Percentiles rank a stretch among this genome's conserved stretches.
These are phyloP conservation scores for Masnerella sp. DNA, from an alignment of 2,888 invertebrate species.

Conservation along the genomic window DNA sequence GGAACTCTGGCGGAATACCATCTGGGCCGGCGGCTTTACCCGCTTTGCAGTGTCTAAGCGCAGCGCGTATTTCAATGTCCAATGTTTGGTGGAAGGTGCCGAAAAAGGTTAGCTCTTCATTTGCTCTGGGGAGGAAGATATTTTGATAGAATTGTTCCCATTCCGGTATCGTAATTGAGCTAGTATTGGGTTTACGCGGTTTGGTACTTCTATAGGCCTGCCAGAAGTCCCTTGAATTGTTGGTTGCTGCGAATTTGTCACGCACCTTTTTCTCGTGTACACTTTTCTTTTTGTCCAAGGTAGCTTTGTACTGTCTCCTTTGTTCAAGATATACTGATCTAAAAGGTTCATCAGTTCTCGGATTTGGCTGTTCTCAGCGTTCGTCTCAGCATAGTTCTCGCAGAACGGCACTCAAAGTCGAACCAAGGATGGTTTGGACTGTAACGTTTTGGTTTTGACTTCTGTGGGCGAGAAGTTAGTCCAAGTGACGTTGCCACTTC, in stretches of 20 bases:
- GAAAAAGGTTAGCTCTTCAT: neutral
- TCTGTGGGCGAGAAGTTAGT: neutral
- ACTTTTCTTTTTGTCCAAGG: neutral
- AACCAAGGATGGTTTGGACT: neutral
- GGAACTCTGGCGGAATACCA: neutral
- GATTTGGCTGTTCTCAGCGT: neutral
- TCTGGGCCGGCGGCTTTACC: constrained; percentile 4
- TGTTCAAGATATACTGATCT: neutral
- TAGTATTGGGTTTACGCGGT: neutral
- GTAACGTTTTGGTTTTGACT: neutral
- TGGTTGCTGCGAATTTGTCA: neutral
- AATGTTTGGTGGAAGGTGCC: neutral
- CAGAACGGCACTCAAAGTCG: neutral
- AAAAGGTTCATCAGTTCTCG: neutral
- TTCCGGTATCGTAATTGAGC: neutral
- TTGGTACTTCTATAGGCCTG: neutral
- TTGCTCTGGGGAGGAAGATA: neutral
- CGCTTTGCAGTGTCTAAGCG: neutral
- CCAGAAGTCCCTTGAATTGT: neutral
- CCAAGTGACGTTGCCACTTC: neutral
- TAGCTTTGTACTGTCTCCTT: neutral
- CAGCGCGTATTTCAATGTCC: neutral
- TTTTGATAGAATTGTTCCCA: constrained; percentile 1
- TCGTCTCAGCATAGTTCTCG: neutral
- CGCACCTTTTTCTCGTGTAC: neutral